Base-by-base conservation (phyloP, 2,888 invertebrate genomes). In the Ditylenchus weischeri region DNA sequence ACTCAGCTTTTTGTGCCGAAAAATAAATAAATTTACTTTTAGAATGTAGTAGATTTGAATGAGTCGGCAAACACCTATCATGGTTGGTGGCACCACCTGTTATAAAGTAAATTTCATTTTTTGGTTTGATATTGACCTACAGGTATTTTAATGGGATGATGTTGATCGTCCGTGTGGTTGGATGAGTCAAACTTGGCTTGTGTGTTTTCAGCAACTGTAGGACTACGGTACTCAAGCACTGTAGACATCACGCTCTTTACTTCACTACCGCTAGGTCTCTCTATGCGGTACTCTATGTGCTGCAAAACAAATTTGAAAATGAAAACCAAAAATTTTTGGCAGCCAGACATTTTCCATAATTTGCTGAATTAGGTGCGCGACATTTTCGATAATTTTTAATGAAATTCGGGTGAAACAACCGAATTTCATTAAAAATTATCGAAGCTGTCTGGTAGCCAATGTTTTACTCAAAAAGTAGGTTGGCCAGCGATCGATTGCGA, bases 221-320 rank as follows among this genome's bases (percentile, higher is more conserved):
- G 75, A 4, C 79, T 78, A 62, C 79, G 75, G 82, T 89, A 89
- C 83, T 90, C 90, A 78, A 90, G 87, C 50, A 90, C 89, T 36
- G 88, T 85, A 80, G 89, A 89, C 73, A 87, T 87, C 58, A 88
- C 50, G 76, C 89, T 89, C 81, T 90, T 90, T 77, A 87, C 88
- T 66, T 90, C 87, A 0, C 89, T 90, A 65, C 90, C 84, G 11
- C 89, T 89, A 29, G 79, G 89, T 74, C 89, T 87, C 83, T 90
- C 89, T 75, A 90, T 89, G 83, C 88, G 89, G 83, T 88, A 90
- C 83, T 90, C 89, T 68, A 90, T 89, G 80, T 88, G 88, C 88
- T 90, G 62, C 43, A 75, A 68, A 13, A 54, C 43, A 43, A 38
- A n/a, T n/a, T n/a, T 29, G 5, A 29, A 29, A 4, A 29, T 29